Evolutionary conservation across 2,888 invertebrate genomes (phyloP).

Genomic region (Chouioia cunea): DNA sequence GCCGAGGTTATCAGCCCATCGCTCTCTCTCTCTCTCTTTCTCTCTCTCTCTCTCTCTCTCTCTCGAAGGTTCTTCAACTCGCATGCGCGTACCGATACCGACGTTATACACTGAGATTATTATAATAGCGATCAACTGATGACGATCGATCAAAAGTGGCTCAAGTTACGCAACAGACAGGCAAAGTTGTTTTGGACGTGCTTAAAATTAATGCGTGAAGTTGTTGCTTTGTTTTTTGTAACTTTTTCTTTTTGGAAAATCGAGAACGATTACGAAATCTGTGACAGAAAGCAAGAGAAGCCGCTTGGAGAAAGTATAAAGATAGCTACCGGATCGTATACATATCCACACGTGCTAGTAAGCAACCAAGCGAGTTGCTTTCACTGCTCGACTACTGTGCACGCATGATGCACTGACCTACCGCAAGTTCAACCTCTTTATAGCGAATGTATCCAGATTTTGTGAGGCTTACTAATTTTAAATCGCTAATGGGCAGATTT

Average conservation of each 20-base stretch:
- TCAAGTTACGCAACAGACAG: constrained; percentile 9
- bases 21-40: no score
- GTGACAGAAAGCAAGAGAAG: constrained; percentile 25
- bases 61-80: no score
- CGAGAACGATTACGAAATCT: constrained; percentile 55
- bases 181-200: no score
- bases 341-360: constrained; percentile 57
- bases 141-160: constrained; percentile 27
- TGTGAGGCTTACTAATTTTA: no score
- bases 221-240: constrained; percentile 26
- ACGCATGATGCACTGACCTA: constrained; percentile 58
- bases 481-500: no score
- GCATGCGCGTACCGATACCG: no score
- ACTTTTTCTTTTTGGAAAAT: background rate
- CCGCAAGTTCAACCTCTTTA: constrained; percentile 45
- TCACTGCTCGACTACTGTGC: constrained; percentile 48
- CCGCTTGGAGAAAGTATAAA: background rate
- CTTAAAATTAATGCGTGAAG: background rate
- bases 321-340: constrained; percentile 53
- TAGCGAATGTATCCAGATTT: no score
- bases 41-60: no score
- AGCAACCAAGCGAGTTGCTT: constrained; percentile 55
- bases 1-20: no score
- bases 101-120: no score
- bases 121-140: background rate